Evolutionary conservation across 1,140 invertebrate genomes (phyloP), one percentile per base, ranked within the genome.

Genomic region (Anagrus nilaparvatae): DNA sequence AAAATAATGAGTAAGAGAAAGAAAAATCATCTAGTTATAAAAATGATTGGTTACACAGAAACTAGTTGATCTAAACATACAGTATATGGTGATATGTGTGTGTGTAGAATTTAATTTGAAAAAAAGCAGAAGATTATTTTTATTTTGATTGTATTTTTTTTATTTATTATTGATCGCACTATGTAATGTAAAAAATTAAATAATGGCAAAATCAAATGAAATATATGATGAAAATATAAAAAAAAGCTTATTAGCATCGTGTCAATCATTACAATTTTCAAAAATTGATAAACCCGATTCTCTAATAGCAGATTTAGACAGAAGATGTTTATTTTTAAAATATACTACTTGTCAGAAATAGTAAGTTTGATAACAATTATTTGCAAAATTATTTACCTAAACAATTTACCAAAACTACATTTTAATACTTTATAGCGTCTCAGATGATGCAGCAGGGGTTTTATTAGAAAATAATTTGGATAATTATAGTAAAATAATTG

Each of bases 211-310:
- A 12, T 28, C 19, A 1, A 30, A 20, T n/a, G 16, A 16, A 12
- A 19, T 10, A 7, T 18, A 2, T 16, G 17, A 38, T 13, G 45
- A 50, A 12, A 32, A 43, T 30, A 41, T 55, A 14, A 59, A 53
- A 34, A 43, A 47, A 30, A 55, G 55, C 34, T 54, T 51, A 21
- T 32, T 60, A 23, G 28, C 49, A 2, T 48, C 50, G 0, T 53
- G 51, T 44, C 61, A 62, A 31, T 38, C 33, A 13, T 23, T 64
- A 31, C 54, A 53, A 36, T 61, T 64, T 48, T 60, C 58, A n/a
- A 54, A 57, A 32, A 28, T 33, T 16, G 33, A 48, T 13, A 50
- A 56, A 30, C 40, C 51, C 32, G 34, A 46, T 16, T 13, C 24
- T 4, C 49, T 58, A 33, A 12, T 43, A 4, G 48, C 43, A 0